A percentile compares a stretch with the other conserved stretches of the same genome.
These are phyloP conservation scores for Myiozetetes cayanensis DNA, from an alignment of 2,113 vertebrate genomes.

Conservation along the genomic window DNA sequence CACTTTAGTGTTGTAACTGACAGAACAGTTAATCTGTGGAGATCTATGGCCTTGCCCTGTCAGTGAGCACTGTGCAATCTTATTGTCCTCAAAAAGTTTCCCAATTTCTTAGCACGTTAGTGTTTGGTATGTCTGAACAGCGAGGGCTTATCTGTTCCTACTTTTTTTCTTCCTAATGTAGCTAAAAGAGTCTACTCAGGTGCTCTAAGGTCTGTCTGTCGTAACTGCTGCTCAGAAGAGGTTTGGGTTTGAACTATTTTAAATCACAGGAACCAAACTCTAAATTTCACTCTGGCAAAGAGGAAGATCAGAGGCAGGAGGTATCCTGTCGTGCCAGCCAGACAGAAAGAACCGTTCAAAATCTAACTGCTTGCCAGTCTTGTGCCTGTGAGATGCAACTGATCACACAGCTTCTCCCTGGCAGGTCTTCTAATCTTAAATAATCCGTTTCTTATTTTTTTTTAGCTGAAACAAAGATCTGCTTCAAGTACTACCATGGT, in stretches of 20 bases:
- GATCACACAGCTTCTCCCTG: background rate
- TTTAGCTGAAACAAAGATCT: conserved; percentile 94
- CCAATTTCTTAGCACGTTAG: background rate
- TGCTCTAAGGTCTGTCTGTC: background rate
- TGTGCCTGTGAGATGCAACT: background rate
- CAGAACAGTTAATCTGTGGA: background rate
- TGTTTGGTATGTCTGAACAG: background rate
- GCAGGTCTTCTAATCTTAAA: background rate
- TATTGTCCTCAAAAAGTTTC: background rate
- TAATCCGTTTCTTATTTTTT: background rate
- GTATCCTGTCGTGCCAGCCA: background rate
- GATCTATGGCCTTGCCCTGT: background rate
- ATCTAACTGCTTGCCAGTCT: background rate
- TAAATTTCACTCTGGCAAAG: background rate
- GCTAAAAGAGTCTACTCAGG: background rate
- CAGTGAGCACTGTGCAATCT: background rate
- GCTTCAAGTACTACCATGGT: conserved; percentile 98
- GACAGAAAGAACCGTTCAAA: background rate
- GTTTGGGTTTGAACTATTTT: background rate
- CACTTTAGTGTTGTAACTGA: background rate
- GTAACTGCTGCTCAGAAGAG: background rate
- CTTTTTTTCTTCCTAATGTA: background rate
- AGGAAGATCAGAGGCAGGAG: background rate
- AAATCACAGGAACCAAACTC: background rate
- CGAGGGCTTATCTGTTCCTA: background rate